Evolutionary conservation across 64 coral and sea anemone species (phyloP).

Genomic region (Montipora foliosa): DNA sequence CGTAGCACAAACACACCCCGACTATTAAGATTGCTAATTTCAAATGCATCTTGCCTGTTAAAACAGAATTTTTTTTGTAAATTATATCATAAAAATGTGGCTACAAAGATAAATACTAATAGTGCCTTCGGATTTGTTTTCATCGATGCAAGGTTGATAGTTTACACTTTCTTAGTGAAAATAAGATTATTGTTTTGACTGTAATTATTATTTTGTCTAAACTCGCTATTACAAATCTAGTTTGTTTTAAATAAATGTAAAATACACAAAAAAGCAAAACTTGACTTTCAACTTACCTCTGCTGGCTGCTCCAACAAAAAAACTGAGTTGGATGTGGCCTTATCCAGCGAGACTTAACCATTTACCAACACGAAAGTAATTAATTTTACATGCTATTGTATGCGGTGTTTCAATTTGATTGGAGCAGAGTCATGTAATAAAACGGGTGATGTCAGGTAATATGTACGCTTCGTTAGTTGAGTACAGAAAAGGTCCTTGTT

Average conservation of each 20-base stretch:
- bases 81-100: too few relatives aligned
- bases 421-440: neutral
- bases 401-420: conserved; percentile 12
- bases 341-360: neutral
- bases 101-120: too few relatives aligned
- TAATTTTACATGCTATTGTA: conserved; percentile 18
- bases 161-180: neutral
- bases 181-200: conserved; percentile 1
- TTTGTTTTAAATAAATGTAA: neutral
- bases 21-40: conserved; percentile 11
- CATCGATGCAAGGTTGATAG: neutral
- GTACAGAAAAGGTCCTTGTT: neutral
- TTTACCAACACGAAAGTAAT: conserved; percentile 38
- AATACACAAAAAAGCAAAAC: neutral
- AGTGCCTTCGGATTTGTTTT: neutral
- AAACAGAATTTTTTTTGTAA: neutral
- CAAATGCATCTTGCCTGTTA: conserved; percentile 16
- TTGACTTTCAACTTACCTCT: neutral
- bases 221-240: neutral
- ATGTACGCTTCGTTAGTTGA: neutral
- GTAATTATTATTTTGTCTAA: neutral
- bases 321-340: neutral
- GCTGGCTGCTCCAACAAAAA: neutral
- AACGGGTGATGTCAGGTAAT: conserved; percentile 20
- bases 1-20: neutral